Conservation (phyloP, 2,888 invertebrate species). For the Stenolophus ochropezus region DNA sequence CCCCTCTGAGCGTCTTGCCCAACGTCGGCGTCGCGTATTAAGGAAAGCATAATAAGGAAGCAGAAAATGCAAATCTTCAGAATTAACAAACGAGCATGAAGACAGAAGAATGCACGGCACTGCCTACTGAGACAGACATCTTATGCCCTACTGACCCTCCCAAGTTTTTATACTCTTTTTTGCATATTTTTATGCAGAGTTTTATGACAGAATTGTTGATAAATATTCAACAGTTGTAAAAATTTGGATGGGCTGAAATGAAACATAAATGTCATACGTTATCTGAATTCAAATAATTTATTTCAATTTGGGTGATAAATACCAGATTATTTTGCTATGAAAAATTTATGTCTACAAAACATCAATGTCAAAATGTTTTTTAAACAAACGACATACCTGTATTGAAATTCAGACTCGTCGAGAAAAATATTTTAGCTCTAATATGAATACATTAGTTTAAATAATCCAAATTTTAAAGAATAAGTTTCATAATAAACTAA, state of each 20-base stretch:
- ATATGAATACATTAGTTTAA: too few species aligned
- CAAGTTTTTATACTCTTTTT: conserved; percentile 62
- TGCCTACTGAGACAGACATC: background rate
- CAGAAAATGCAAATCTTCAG: conserved; percentile 55
- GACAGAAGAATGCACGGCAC: background rate
- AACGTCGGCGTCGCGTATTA: conserved; percentile 46
- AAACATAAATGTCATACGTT: background rate
- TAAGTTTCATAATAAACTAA: too few species aligned
- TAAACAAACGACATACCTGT: too few species aligned
- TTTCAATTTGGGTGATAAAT: too few species aligned
- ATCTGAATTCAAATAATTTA: background rate
- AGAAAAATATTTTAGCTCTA: too few species aligned
- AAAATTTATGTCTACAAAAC: too few species aligned
- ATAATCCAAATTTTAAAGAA: too few species aligned
- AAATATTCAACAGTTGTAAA: conserved; percentile 62
- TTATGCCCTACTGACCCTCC: conserved; percentile 54
- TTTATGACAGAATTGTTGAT: conserved; percentile 62
- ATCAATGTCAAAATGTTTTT: too few species aligned
- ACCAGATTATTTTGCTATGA: background rate
- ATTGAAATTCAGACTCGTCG: too few species aligned
- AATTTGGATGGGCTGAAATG: background rate
- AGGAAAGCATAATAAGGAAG: conserved; percentile 57
- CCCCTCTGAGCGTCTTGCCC: background rate
- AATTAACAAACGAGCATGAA: conserved; percentile 55
- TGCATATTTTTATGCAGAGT: conserved; percentile 63